Evolutionary conservation across 1,140 invertebrate genomes (phyloP), one percentile per base, ranked within the genome.

Genomic region (Daktulosphaira vitifoliae): DNA sequence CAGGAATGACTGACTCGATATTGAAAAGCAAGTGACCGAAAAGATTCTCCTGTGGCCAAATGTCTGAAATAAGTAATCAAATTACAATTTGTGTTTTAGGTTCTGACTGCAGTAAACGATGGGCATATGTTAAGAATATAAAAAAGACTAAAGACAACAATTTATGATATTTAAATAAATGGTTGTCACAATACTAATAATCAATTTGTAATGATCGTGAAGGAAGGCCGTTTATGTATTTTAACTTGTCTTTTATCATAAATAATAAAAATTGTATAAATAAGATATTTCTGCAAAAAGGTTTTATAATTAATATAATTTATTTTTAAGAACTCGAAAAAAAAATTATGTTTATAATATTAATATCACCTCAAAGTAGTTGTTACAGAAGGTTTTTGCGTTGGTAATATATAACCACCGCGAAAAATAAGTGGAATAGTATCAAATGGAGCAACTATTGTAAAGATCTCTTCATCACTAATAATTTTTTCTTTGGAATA

Each of bases 371-470:
- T 81, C 8, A 76, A 76, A 0, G 81, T 82, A 1, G 88, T 90
- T 1, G 83, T 88, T 7, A 75, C 67, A 29, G 76, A 77, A 20
- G 86, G 79, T 64, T 76, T 73, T 71, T 91, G 87, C 52, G 76
- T 75, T 1, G 89, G 84, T 49, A 93, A 70, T 66, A 92, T 82
- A 44, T 75, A 77, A 5, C 89, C 90, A 56, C 84, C 87, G 71
- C 85, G 75, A 16, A 90, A 74, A 59, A 85, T 78, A 66, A 87
- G 70, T 22, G 85, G 86, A 67, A 89, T 87, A 8, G 74, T 81
- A 70, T 84, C 80, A 3, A 80, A 52, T 26, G 82, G 81, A 5
- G 81, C 81, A 8, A 76, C 67, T n/a, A 88, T 68, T n/a, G 69
- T 76, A 3, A 78, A 69, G 54, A 78, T 76, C 67, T 80, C 72